phyloP scores from a whole-genome alignment of 1,140 invertebrate species.

The Brachionus manjavacas region DNA sequence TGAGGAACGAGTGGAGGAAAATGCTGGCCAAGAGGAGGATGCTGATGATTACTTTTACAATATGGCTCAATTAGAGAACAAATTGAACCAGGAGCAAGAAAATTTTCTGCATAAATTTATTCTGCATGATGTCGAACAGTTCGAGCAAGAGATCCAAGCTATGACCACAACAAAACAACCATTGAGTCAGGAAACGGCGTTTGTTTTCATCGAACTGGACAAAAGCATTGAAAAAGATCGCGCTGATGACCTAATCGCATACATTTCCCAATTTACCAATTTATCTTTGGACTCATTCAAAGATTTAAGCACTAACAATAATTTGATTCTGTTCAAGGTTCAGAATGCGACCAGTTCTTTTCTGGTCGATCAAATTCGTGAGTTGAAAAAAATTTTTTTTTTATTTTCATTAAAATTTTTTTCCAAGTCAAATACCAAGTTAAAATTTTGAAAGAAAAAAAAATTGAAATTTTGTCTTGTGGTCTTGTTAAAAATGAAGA shows the following conservation, averaged over 20 bases:
- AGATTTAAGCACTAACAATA: neutral
- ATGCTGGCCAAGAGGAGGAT: neutral
- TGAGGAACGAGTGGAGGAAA: neutral
- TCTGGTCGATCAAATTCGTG: neutral
- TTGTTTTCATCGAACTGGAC: neutral
- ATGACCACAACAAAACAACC: neutral
- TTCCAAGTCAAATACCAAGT: constrained; percentile 5
- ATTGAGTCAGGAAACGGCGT: neutral
- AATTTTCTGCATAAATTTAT: constrained; percentile 19
- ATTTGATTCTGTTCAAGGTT: neutral
- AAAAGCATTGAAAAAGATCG: neutral
- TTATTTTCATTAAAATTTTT: neutral
- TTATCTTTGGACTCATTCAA: neutral
- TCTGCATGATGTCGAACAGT: neutral
- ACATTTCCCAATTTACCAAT: neutral
- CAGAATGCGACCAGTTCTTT: neutral
- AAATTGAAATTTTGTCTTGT: neutral
- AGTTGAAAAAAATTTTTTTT: neutral
- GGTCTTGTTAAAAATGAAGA: neutral
- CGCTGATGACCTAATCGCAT: neutral
- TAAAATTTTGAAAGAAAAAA: constrained; percentile 14
- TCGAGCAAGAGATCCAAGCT: neutral
- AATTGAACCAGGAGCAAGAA: neutral
- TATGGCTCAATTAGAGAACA: neutral
- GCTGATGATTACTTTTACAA: neutral